phyloP scores from a whole-genome alignment of 1,140 invertebrate species.

The Drusus annulatus region DNA sequence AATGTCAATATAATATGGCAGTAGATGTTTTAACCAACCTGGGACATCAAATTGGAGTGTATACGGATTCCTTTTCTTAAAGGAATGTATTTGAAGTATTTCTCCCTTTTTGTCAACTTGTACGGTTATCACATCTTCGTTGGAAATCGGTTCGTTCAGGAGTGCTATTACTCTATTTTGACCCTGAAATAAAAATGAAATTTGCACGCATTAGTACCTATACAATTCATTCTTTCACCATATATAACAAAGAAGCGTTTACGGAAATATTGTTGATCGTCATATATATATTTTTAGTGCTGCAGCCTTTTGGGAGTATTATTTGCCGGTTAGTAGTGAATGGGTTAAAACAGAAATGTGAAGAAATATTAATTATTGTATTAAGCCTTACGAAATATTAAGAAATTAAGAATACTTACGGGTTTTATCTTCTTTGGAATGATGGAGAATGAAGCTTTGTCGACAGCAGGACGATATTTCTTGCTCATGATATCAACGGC shows the following conservation, averaged over 20 bases:
- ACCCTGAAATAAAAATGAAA: constrained; percentile 71
- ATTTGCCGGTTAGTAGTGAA: too few species aligned
- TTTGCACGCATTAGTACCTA: too few species aligned
- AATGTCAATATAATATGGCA: too few species aligned
- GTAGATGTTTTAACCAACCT: constrained; percentile 60
- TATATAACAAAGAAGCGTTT: too few species aligned
- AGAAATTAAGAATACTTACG: constrained; percentile 67
- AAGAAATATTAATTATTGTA: too few species aligned
- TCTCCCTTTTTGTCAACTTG: constrained; percentile 85
- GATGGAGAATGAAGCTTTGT: constrained; percentile 81
- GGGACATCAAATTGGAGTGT: constrained; percentile 85
- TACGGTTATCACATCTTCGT: constrained; percentile 82
- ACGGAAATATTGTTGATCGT: too few species aligned
- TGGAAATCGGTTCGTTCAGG: constrained; percentile 81
- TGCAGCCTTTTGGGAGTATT: too few species aligned
- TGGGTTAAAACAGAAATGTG: too few species aligned
- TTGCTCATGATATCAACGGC: constrained; percentile 82
- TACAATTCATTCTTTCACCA: too few species aligned
- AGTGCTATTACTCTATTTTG: constrained; percentile 87
- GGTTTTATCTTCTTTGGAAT: constrained; percentile 86
- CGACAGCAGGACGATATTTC: constrained; percentile 72
- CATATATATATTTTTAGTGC: too few species aligned
- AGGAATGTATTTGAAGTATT: constrained; percentile 79
- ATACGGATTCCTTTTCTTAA: constrained; percentile 86
- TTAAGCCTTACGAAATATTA: too few species aligned